A percentile compares a stretch with the other conserved stretches of the same genome.
Evolutionary conservation across 2,113 vertebrate species (phyloP).

Genomic region (Odocoileus virginianus): DNA sequence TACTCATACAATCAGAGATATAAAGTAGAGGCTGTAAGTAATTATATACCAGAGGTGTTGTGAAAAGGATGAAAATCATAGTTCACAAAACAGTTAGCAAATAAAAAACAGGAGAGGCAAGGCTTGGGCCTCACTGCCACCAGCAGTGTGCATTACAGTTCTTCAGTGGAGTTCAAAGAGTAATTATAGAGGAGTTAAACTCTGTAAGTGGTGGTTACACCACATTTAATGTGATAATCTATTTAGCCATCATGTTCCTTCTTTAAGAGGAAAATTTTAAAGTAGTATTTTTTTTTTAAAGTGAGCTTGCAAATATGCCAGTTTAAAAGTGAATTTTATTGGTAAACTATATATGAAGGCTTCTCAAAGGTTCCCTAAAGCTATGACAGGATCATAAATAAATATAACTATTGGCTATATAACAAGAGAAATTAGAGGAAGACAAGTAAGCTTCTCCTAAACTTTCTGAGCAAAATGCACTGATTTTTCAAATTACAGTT

Average conservation of each 20-base stretch:
- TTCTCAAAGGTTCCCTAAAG: neutral
- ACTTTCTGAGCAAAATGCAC: neutral
- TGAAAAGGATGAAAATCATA: constrained; percentile 60
- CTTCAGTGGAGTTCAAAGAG: constrained; percentile 44
- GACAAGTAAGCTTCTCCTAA: neutral
- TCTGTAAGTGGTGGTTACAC: constrained; percentile 8
- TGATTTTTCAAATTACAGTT: neutral
- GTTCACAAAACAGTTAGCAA: constrained; percentile 58
- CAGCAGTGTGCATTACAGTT: neutral
- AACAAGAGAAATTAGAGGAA: neutral
- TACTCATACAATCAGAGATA: neutral
- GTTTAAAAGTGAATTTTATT: neutral
- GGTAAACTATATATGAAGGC: neutral
- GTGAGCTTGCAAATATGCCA: neutral
- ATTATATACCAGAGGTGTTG: constrained; percentile 45
- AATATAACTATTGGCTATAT: neutral
- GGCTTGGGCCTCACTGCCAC: neutral
- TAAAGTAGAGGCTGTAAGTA: constrained; percentile 26
- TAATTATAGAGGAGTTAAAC: constrained; percentile 52
- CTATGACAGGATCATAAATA: constrained; percentile 6
- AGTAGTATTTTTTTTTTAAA: neutral
- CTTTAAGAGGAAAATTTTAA: constrained; percentile 25
- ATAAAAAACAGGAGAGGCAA: constrained; percentile 49
- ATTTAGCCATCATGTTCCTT: neutral
- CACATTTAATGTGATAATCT: constrained; percentile 35